These are phyloP conservation scores for Drosophila fungiperda DNA, from an alignment of 2,888 invertebrate genomes.

Conservation along the genomic window DNA sequence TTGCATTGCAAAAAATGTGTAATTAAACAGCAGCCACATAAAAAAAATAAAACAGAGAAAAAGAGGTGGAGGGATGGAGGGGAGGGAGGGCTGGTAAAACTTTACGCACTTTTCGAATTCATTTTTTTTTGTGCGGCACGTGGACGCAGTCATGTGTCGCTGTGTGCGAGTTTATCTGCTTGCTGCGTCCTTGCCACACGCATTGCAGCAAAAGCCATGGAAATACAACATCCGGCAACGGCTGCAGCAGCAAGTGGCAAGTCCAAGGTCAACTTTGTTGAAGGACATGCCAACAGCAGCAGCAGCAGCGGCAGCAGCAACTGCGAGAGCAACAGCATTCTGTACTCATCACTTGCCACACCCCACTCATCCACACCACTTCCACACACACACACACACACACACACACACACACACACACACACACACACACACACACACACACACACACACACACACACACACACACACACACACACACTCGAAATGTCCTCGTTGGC, in stretches of 20 bases:
- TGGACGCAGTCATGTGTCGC: slow-evolving; percentile 64
- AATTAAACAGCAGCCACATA: slow-evolving; percentile 61
- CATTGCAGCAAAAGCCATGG: slow-evolving; percentile 45
- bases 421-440: not conserved
- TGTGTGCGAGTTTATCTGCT: slow-evolving; percentile 68
- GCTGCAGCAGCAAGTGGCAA: slow-evolving; percentile 72
- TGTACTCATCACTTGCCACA: slow-evolving; percentile 15
- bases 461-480: not conserved
- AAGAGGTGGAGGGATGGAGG: not conserved
- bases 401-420: not conserved
- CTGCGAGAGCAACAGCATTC: slow-evolving; percentile 29
- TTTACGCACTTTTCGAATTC: slow-evolving; percentile 70
- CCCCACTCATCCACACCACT: slow-evolving; percentile 8
- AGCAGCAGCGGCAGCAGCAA: slow-evolving; percentile 17
- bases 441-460: not conserved
- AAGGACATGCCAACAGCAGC: slow-evolving; percentile 61
- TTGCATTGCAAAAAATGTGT: slow-evolving; percentile 63
- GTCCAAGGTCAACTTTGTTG: slow-evolving; percentile 78
- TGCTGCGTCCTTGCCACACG: slow-evolving; percentile 62
- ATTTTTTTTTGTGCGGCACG: slow-evolving; percentile 64
- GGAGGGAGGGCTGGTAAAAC: slow-evolving; percentile 22
- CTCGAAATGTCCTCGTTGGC: slow-evolving; percentile 9
- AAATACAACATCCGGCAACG: slow-evolving; percentile 73
- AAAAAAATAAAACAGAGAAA: not conserved
- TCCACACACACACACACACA: not conserved